Conservation (phyloP, 2,888 invertebrate species). For the Cordilura impudica region DNA sequence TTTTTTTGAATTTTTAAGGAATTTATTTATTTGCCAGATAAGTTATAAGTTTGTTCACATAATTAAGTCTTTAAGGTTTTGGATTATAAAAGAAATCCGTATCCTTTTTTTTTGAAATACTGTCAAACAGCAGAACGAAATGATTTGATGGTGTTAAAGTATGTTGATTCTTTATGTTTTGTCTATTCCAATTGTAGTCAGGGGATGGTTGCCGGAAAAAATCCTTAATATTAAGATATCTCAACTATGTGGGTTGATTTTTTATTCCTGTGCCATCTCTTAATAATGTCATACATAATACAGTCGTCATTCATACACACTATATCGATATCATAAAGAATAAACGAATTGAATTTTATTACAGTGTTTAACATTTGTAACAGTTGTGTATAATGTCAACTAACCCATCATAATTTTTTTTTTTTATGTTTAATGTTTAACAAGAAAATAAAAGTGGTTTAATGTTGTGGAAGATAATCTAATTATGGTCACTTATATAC, state of each 20-base stretch:
- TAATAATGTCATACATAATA: background rate
- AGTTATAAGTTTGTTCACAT: conserved; percentile 53
- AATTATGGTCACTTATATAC: conserved; percentile 78
- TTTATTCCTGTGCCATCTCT: background rate
- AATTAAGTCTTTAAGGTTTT: conserved; percentile 57
- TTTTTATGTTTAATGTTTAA: conserved; percentile 66
- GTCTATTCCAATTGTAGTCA: conserved; percentile 9
- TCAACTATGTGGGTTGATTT: conserved; percentile 20
- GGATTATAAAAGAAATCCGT: conserved; percentile 23
- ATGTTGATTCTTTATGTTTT: conserved; percentile 72
- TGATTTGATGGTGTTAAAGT: conserved; percentile 77
- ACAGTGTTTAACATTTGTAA: conserved; percentile 50
- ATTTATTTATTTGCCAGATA: conserved; percentile 7
- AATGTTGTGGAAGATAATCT: conserved; percentile 77
- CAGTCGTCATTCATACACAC: conserved; percentile 31
- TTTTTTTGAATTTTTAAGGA: conserved; percentile 1
- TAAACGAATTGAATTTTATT: conserved; percentile 54
- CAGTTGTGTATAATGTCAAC: conserved; percentile 56
- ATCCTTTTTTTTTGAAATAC: conserved; percentile 35
- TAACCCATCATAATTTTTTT: conserved; percentile 53
- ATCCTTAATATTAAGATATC: background rate
- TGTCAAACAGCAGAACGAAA: conserved; percentile 73
- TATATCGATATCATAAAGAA: conserved; percentile 29
- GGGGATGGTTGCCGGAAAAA: background rate
- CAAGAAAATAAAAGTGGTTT: conserved; percentile 70